Evolutionary conservation across 2,797 vertebrate genomes (phyloP).

Genomic region (Nothura maculosa): DNA sequence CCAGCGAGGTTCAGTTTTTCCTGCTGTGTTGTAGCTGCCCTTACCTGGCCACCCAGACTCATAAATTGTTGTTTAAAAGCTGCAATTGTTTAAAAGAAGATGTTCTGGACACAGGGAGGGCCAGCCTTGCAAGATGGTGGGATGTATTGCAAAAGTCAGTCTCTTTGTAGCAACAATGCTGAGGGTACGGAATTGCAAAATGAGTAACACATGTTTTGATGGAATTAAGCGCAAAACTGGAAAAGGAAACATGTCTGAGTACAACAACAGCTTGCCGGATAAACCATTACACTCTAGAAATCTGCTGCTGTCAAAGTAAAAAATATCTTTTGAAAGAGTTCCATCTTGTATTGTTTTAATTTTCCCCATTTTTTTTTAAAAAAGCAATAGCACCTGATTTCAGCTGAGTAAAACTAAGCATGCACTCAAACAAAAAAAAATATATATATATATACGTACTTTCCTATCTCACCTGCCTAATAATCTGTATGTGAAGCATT

Average conservation of each 20-base stretch:
- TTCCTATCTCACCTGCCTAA: not conserved
- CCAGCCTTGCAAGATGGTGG: not conserved
- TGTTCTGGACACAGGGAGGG: not conserved
- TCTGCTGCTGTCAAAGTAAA: constrained; percentile 23
- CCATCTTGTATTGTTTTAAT: not conserved
- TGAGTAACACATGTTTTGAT: constrained; percentile 13
- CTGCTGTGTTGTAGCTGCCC: not conserved
- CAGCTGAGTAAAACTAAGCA: not conserved
- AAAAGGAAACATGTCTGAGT: not conserved
- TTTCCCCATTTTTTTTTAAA: not conserved
- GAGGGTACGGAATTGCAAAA: not conserved
- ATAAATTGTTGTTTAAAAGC: accelerated
- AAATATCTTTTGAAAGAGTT: not conserved
- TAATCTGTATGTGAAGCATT: not conserved
- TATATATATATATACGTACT: not conserved
- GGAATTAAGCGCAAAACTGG: constrained; percentile 12
- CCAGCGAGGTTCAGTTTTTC: not conserved
- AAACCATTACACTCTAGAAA: constrained; percentile 6
- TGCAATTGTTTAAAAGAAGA: accelerated
- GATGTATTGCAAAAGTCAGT: not conserved
- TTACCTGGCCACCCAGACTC: not conserved
- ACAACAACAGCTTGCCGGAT: constrained; percentile 28
- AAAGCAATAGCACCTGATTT: not conserved
- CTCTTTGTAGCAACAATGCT: accelerated
- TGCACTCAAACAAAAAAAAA: not conserved